Evolutionary conservation across 2,797 vertebrate species (phyloP), one percentile per base, ranked within the genome.

Genomic region (Sarcophilus harrisii): DNA sequence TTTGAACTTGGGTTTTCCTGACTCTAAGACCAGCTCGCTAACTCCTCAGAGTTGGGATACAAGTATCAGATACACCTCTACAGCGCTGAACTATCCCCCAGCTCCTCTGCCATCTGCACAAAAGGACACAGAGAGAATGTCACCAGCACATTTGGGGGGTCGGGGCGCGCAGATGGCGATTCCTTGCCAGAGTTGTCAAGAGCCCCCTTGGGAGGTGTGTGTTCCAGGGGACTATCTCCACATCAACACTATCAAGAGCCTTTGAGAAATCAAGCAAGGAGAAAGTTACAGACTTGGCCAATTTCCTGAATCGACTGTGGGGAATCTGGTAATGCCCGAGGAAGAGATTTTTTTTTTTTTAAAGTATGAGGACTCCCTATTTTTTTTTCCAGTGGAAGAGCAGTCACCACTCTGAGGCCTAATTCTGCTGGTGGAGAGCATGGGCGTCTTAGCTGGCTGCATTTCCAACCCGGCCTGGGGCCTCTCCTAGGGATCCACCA

Each of bases 31-130:
- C 52, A 32, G 62, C 32, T 66, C 32, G n/a, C 14, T n/a, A 32
- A 14, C 4, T 18, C 16, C 32, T 6, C 12, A 66, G 13, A 18
- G 13, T 2, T 66, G 32, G 62, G 32, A 32, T n/a, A 1, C 32
- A n/a, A 29, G 1, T 30, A 62, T 62, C 29, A 62, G 29, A 62
- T 29, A 62, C 0, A 59, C 13, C 30, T 30, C 99, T 98, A 96
- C 99, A 99, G 96, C 99, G 99, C 97, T 99, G 99, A 95, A 99
- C 98, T 49, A 99, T 96, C 58, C 99, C 99, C 99, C 99, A 99
- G 98, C 99, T 99, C 95, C 99, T 99, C 98, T 99, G 99, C 99
- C 99, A 99, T 98, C 99, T 99, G 97, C 92, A 95, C 0, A 97
- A 96, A 98, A 98, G 87, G 0, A 95, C 28, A 96, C 16, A 96